Percentiles rank a stretch among this genome's conserved stretches.
Evolutionary conservation across 2,797 vertebrate genomes (phyloP).

Genomic region (Loris lydekkerianus): DNA sequence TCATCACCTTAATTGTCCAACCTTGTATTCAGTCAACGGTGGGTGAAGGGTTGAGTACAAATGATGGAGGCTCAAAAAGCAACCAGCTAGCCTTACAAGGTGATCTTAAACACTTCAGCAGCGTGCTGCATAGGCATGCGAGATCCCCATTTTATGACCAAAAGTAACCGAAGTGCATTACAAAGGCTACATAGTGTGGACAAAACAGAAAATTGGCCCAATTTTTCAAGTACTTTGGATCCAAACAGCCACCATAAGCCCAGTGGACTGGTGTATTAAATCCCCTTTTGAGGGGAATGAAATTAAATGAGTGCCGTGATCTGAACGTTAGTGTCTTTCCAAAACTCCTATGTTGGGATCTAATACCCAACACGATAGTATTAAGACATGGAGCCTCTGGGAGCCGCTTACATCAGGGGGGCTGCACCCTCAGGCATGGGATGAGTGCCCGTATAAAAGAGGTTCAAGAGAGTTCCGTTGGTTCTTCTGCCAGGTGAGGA

Average conservation of each 20-base stretch:
- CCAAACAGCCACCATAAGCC: neutral
- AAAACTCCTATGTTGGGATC: neutral
- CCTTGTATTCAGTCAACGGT: neutral
- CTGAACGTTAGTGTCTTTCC: neutral
- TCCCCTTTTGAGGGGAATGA: neutral
- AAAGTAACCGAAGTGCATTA: conserved; percentile 25
- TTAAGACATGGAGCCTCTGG: neutral
- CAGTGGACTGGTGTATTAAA: neutral
- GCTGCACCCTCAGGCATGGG: neutral
- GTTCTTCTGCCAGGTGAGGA: neutral
- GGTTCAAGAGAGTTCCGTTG: neutral
- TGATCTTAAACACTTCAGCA: neutral
- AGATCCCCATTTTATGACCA: conserved; percentile 24
- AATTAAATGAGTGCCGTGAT: neutral
- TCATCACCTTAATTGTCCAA: no score
- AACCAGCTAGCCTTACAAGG: neutral
- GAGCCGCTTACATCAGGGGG: neutral
- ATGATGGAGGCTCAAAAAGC: neutral
- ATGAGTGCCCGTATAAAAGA: neutral
- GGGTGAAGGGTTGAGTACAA: neutral
- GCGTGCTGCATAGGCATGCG: neutral
- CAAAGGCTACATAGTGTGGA: neutral
- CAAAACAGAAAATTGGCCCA: neutral
- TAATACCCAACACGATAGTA: neutral
- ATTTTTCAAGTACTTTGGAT: conserved; percentile 36